Conservation (phyloP, 2,113 vertebrate genomes). For the Nibea coibor region DNA sequence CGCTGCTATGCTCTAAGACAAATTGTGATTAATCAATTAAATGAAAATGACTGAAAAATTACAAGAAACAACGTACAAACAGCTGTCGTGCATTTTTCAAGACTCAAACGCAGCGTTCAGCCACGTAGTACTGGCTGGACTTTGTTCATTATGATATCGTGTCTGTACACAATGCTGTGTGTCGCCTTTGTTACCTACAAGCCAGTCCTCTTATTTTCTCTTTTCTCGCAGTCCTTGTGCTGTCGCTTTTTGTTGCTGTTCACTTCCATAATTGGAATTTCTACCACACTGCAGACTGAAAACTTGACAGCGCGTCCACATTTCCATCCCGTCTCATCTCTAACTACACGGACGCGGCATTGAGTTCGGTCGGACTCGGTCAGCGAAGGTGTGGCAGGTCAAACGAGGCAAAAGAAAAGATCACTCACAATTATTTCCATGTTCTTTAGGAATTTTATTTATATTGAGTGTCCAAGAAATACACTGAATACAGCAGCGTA, state of each 20-base stretch:
- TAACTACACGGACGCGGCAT: constrained; percentile 32
- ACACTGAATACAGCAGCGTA: not conserved
- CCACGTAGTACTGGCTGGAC: not conserved
- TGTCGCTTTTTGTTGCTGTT: constrained; percentile 62
- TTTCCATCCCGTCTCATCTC: constrained; percentile 56
- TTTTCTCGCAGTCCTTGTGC: constrained; percentile 32
- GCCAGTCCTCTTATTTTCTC: constrained; percentile 8
- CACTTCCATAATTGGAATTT: constrained; percentile 67
- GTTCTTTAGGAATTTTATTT: not conserved
- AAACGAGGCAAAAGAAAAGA: not conserved
- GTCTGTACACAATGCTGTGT: constrained; percentile 5
- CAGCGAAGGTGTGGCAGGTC: constrained; percentile 42
- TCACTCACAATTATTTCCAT: not conserved
- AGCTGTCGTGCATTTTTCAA: not conserved
- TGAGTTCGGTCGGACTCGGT: constrained; percentile 24
- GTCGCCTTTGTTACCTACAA: constrained; percentile 49
- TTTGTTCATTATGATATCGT: not conserved
- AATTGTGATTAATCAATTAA: not conserved
- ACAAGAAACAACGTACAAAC: not conserved
- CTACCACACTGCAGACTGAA: constrained; percentile 59
- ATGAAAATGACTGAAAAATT: not conserved
- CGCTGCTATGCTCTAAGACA: not conserved
- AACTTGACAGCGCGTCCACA: constrained; percentile 51
- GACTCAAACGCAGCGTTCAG: not conserved
- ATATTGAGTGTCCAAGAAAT: constrained; percentile 9